phyloP scores from a whole-genome alignment of 2,888 invertebrate genomes.

The Pristionchus japonicus region DNA sequence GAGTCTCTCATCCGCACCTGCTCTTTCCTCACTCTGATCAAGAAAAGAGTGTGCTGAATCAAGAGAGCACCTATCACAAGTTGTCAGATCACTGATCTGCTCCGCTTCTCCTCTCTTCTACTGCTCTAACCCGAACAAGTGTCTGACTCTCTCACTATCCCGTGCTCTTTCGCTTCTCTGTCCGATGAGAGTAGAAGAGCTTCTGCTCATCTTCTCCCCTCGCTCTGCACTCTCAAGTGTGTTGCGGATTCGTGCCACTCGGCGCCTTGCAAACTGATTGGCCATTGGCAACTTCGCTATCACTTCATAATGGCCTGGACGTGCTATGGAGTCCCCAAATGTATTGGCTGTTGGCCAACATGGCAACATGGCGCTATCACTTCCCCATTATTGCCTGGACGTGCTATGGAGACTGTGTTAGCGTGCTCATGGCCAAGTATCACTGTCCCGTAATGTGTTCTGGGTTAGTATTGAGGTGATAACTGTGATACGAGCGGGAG shows the following conservation, averaged over 20 bases:
- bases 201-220: background rate
- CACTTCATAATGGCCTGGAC: background rate
- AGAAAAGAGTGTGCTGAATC: background rate
- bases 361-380: too few relatives aligned
- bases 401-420: background rate
- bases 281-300: background rate
- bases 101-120: background rate
- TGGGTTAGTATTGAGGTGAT: background rate
- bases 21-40: too few relatives aligned
- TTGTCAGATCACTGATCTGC: background rate
- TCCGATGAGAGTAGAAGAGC: too few relatives aligned
- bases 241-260: background rate
- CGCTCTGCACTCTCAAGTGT: constrained; percentile 15
- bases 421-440: too few relatives aligned
- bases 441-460: too few relatives aligned
- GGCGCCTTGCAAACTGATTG: background rate
- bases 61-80: background rate
- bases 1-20: too few relatives aligned
- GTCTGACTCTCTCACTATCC: too few relatives aligned
- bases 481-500: background rate
- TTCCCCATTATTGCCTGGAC: too few relatives aligned
- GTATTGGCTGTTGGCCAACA: too few relatives aligned
- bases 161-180: too few relatives aligned
- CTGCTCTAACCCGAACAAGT: too few relatives aligned
- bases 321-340: constrained; percentile 24